These are phyloP conservation scores for Chromis chromis DNA, from an alignment of 2,797 vertebrate species.

Conservation along the genomic window DNA sequence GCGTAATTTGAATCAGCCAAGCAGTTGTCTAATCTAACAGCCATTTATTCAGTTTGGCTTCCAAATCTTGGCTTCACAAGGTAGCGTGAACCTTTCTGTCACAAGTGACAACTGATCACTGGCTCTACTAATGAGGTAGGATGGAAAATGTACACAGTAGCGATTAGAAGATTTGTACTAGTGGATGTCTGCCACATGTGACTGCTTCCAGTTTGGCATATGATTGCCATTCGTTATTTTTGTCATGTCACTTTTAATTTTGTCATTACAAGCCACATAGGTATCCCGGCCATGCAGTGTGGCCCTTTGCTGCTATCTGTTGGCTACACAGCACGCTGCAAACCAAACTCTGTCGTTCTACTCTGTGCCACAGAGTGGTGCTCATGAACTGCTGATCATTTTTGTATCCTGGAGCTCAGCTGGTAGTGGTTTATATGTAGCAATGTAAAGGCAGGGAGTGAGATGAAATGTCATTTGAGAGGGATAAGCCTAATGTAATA, in stretches of 20 bases:
- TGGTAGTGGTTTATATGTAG: slow-evolving; percentile 11
- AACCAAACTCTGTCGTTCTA: slow-evolving; percentile 23
- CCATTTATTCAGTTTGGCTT: slow-evolving; percentile 11
- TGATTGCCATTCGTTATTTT: not conserved
- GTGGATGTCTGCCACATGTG: not conserved
- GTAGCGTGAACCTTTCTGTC: not conserved
- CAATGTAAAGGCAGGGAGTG: slow-evolving; percentile 16
- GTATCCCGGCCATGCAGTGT: not conserved
- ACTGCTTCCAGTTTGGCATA: no score
- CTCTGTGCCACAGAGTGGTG: slow-evolving; percentile 69
- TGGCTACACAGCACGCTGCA: slow-evolving; percentile 4
- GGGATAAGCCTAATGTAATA: slow-evolving; percentile 26
- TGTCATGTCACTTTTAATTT: not conserved
- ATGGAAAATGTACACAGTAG: not conserved
- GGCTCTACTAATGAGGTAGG: not conserved
- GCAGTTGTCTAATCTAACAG: slow-evolving; percentile 39
- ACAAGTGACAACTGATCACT: not conserved
- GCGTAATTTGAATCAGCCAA: not conserved
- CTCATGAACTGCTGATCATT: slow-evolving; percentile 49
- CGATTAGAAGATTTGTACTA: not conserved
- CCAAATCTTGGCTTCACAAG: slow-evolving; percentile 15
- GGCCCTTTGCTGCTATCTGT: slow-evolving; percentile 47
- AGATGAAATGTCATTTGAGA: slow-evolving; percentile 46
- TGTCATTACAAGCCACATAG: not conserved
- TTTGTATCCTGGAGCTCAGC: slow-evolving; percentile 2